Conservation (phyloP, 2,888 invertebrate genomes). For the Arctia plantaginis region DNA sequence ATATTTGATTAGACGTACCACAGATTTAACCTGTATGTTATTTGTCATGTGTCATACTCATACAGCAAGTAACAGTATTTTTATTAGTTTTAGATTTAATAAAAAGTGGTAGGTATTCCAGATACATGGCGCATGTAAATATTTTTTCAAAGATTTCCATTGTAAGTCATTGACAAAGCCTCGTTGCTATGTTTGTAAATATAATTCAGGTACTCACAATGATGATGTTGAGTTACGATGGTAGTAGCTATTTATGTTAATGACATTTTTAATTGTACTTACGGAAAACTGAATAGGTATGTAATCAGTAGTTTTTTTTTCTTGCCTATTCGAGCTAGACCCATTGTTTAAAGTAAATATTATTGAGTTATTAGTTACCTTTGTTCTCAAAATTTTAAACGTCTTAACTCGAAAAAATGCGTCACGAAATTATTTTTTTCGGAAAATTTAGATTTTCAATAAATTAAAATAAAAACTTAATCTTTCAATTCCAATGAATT, state of each 20-base stretch:
- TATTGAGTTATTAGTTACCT: not conserved
- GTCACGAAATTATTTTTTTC: not conserved
- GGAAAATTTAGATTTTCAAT: not conserved
- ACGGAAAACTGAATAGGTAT: not conserved
- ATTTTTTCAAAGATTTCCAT: not conserved
- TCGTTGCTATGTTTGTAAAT: not conserved
- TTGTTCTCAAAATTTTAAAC: not conserved
- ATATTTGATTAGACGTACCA: too few relatives aligned
- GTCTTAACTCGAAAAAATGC: not conserved
- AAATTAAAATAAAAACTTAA: too few relatives aligned
- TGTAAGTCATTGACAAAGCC: not conserved
- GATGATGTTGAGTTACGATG: not conserved
- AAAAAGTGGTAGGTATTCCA: too few relatives aligned
- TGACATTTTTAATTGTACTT: not conserved
- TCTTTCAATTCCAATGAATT: too few relatives aligned
- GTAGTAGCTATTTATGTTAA: not conserved
- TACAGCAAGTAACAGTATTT: too few relatives aligned
- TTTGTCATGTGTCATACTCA: too few relatives aligned
- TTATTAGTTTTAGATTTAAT: too few relatives aligned
- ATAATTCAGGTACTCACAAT: too few relatives aligned
- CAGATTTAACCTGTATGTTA: too few relatives aligned
- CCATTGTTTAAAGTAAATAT: not conserved
- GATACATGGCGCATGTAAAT: not conserved
- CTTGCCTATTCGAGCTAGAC: not conserved
- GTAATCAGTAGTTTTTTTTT: not conserved